Evolutionary conservation across 1,140 invertebrate species (phyloP).

Genomic region (Bombyx mandarina): DNA sequence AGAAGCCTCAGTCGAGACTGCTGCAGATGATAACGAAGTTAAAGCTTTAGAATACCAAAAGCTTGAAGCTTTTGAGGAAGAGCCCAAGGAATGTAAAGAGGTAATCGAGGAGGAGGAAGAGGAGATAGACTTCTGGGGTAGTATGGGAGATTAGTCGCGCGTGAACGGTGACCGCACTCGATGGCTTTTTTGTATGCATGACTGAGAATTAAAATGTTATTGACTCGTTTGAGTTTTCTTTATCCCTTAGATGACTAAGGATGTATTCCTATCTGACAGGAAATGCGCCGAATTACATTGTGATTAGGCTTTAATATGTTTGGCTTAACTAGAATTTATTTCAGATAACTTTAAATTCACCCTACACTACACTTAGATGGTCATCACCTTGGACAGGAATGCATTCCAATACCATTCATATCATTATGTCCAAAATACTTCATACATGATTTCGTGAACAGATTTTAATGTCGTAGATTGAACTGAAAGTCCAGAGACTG

Average conservation of each 20-base stretch:
- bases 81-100: constrained; percentile 44
- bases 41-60: constrained; percentile 42
- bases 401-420: background rate
- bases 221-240: constrained; percentile 47
- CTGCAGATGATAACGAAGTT: constrained; percentile 31
- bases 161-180: constrained; percentile 32
- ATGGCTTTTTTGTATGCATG: constrained; percentile 52
- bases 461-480: too few species aligned
- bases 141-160: constrained; percentile 53
- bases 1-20: constrained; percentile 31
- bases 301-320: constrained; percentile 38
- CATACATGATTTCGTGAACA: too few species aligned
- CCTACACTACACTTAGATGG: background rate
- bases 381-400: too few species aligned
- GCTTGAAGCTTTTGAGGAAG: constrained; percentile 47
- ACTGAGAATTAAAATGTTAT: constrained; percentile 60
- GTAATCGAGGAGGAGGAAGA: constrained; percentile 45
- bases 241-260: constrained; percentile 25
- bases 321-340: constrained; percentile 33
- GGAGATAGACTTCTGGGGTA: constrained; percentile 61
- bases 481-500: too few species aligned
- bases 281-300: constrained; percentile 9
- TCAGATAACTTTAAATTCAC: background rate
- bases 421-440: background rate
- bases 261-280: constrained; percentile 40